phyloP scores from a whole-genome alignment of 1,140 invertebrate species.

The Potamilus streckersoni region DNA sequence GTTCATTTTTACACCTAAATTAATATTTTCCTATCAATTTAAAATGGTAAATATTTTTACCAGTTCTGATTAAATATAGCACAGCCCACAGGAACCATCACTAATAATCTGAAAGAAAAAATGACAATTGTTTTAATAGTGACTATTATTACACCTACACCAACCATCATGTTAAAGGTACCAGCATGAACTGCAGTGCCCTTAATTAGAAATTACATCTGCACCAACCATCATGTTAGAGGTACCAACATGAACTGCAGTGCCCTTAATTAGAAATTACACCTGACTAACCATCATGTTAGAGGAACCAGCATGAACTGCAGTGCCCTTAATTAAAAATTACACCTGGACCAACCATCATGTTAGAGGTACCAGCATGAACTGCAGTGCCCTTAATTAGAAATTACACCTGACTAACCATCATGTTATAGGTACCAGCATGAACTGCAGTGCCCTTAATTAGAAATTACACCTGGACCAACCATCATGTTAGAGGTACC shows the following conservation, averaged over 20 bases:
- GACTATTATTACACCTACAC: not conserved
- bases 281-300: too few species aligned
- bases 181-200: not conserved
- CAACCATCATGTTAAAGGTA: not conserved
- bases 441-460: too few species aligned
- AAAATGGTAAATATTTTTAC: constrained; percentile 4
- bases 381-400: not conserved
- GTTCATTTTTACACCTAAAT: too few species aligned
- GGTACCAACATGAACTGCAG: too few species aligned
- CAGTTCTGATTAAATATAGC: constrained; percentile 34
- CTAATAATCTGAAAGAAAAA: constrained; percentile 28
- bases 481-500: not conserved
- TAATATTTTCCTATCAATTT: too few species aligned
- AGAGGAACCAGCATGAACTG: too few species aligned
- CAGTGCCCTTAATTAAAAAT: too few species aligned
- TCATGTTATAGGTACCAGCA: too few species aligned
- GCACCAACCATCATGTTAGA: too few species aligned
- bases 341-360: not conserved
- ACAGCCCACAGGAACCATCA: constrained; percentile 39
- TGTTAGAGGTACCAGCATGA: not conserved
- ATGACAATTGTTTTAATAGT: not conserved
- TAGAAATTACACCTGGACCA: not conserved
- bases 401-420: too few species aligned
- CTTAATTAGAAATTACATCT: too few species aligned
- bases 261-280: too few species aligned